Evolutionary conservation across 2,113 vertebrate genomes (phyloP).

Genomic region (Psettodes erumei): DNA sequence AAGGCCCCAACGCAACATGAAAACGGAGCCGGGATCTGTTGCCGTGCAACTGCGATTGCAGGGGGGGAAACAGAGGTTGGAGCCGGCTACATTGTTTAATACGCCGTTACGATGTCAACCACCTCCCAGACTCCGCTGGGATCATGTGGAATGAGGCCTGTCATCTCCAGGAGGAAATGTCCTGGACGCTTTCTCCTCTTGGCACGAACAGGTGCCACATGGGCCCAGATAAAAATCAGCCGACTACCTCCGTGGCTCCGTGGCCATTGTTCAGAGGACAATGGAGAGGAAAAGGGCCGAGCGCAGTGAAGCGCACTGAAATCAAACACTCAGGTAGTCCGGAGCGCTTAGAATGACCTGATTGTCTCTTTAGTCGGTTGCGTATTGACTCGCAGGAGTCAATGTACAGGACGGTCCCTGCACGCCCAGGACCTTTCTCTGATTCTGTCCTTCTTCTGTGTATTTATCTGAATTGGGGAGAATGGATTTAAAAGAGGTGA

Average conservation of each 20-base stretch:
- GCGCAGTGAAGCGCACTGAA: conserved; percentile 18
- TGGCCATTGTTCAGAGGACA: conserved; percentile 63
- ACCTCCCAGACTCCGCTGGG: background rate
- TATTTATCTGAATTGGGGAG: background rate
- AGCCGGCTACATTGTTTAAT: background rate
- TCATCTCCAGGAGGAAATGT: conserved; percentile 55
- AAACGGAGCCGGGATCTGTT: background rate
- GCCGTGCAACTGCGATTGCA: background rate
- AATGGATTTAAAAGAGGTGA: background rate
- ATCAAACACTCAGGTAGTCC: conserved; percentile 56
- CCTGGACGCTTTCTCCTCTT: conserved; percentile 28
- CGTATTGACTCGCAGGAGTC: background rate
- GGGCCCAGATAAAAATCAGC: conserved; percentile 59
- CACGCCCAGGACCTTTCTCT: background rate
- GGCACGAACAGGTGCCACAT: conserved; percentile 52
- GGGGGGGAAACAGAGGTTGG: background rate
- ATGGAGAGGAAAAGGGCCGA: conserved; percentile 51
- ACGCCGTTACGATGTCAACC: background rate
- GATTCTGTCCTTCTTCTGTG: background rate
- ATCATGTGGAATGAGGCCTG: conserved; percentile 19
- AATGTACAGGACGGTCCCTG: no score
- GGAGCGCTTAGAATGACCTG: background rate
- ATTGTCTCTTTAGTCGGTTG: background rate
- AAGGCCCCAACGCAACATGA: background rate
- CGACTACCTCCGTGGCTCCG: conserved; percentile 31